Evolutionary conservation across 2,797 vertebrate genomes (phyloP), one percentile per base, ranked within the genome.

Genomic region (Melanotaenia pygmaea): DNA sequence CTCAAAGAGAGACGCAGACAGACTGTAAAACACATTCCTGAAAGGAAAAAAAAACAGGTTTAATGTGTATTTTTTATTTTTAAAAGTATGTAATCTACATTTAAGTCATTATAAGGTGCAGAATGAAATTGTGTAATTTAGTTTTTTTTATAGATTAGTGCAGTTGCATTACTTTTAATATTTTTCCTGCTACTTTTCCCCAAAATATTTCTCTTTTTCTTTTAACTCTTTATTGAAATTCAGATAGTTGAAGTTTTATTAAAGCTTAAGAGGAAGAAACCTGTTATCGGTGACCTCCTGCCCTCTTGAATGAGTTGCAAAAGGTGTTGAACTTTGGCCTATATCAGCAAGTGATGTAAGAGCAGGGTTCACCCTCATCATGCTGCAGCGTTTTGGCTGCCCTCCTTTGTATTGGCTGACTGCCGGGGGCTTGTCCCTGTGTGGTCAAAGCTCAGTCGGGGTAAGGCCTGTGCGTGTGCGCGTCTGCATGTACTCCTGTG

Each of bases 321-420:
- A 74, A 60, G 14, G 1, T 28, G 59, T 3, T 82, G 88, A 91
- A 77, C 92, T 90, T 84, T 90, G 86, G 74, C 76, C 84, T 45
- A 26, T 58, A 37, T 69, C 11, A 30, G 10, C 6, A 0, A 68
- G 43, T 89, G 79, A 89, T 85, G 86, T 59, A 88, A 90, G 70
- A 79, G 64, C 64, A 78, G 69, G 38, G 71, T 66, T 67, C 40
- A 5, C 50, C 50, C 5, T 22, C 34, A 32, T 79, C 73, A 74
- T 45, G 30, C 50, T 3, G 43, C n/a, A 24, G 61, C 2, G 1
- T 18, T 57, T 76, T 35, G 38, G 34, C 71, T 58, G 50, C 37
- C 56, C 59, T 47, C 18, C 26, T 61, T 57, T 16, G 28, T 1
- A 91, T 89, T 90, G 90, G 84, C 80, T 53, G 65, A 56, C 3